Conservation (phyloP, 2,113 vertebrate species). For the Morone saxatilis region DNA sequence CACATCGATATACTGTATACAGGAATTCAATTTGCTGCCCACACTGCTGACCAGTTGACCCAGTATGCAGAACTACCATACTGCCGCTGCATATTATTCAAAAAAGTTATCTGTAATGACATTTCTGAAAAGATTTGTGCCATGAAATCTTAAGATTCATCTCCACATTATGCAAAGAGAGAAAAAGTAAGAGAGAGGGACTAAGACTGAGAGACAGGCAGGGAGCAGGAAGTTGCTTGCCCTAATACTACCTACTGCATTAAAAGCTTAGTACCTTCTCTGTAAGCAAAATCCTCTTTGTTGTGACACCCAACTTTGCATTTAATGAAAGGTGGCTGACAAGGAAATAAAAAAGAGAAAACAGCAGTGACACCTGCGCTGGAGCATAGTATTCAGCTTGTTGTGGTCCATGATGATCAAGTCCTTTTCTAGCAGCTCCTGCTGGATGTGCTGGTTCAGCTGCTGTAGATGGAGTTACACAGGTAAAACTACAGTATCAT, state of each 20-base stretch:
- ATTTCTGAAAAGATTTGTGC: not conserved
- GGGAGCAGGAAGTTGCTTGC: not conserved
- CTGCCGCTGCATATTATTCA: not conserved
- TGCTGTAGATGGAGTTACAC: constrained; percentile 81
- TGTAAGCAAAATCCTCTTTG: not conserved
- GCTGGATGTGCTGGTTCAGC: constrained; percentile 82
- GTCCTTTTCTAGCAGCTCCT: constrained; percentile 88
- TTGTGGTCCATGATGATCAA: constrained; percentile 85
- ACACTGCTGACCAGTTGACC: not conserved
- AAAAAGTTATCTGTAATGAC: not conserved
- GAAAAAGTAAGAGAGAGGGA: not conserved
- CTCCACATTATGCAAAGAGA: not conserved
- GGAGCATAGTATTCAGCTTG: constrained; percentile 85
- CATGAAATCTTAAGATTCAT: not conserved
- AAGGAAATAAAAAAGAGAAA: not conserved
- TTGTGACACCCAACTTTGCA: not conserved
- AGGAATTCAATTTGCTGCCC: not conserved
- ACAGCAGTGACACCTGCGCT: constrained; percentile 85
- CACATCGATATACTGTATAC: constrained; percentile 6
- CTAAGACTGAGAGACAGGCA: not conserved
- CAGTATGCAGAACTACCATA: not conserved
- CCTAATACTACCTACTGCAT: not conserved
- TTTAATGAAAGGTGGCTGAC: constrained; percentile 4
- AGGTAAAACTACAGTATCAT: constrained; percentile 47
- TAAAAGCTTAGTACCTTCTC: constrained; percentile 11